A percentile compares a stretch with the other conserved stretches of the same genome.
phyloP scores from a whole-genome alignment of 2,888 invertebrate genomes.

The Lepidocyrtoides sp. region DNA sequence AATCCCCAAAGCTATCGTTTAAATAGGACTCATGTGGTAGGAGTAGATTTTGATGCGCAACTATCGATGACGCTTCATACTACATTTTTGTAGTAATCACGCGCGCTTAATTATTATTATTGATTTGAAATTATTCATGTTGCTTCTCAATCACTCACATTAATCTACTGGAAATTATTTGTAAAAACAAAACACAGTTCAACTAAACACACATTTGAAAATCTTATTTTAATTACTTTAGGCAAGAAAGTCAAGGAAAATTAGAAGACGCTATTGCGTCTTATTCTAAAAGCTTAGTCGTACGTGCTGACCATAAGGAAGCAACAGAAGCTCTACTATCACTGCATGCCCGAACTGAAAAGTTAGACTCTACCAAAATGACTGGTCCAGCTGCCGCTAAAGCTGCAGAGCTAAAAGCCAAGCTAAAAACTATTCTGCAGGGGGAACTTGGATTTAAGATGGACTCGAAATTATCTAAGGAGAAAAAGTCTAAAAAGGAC shows the following conservation, averaged over 20 bases:
- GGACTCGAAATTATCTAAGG: slow-evolving; percentile 87
- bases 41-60: too few relatives aligned
- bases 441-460: slow-evolving; percentile 72
- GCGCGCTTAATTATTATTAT: too few relatives aligned
- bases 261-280: slow-evolving; percentile 88
- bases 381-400: slow-evolving; percentile 85
- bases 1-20: too few relatives aligned
- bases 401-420: slow-evolving; percentile 89
- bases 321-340: slow-evolving; percentile 87
- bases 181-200: too few relatives aligned
- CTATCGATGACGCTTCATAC: too few relatives aligned
- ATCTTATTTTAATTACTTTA: too few relatives aligned
- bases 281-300: slow-evolving; percentile 91
- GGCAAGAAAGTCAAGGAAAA: slow-evolving; percentile 95
- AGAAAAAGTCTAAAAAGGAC: slow-evolving; percentile 90
- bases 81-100: too few relatives aligned
- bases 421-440: slow-evolving; percentile 90
- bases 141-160: neutral
- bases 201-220: too few relatives aligned
- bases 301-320: slow-evolving; percentile 95
- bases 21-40: too few relatives aligned
- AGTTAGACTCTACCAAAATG: slow-evolving; percentile 79
- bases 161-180: neutral
- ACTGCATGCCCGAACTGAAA: slow-evolving; percentile 79
- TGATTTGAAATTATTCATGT: neutral